Conservation (phyloP, 92 coral and sea anemone genomes). For the Siderastrea radians region DNA sequence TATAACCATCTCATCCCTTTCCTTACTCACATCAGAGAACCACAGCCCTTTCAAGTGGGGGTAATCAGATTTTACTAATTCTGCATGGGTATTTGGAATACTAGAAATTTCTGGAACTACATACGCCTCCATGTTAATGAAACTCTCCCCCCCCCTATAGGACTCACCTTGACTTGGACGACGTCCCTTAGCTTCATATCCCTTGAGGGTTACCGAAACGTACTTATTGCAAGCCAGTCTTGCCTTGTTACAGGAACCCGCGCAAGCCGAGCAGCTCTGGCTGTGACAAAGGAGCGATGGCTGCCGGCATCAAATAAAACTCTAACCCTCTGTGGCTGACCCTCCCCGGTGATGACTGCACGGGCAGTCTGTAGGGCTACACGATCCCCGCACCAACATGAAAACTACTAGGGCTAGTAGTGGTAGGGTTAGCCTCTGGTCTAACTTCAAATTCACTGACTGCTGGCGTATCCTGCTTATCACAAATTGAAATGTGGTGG, state of each 20-base stretch:
- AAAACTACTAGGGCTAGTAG: neutral
- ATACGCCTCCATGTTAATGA: too few relatives aligned
- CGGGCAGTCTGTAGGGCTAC: constrained; percentile 57
- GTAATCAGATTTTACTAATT: neutral
- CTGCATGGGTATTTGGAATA: too few relatives aligned
- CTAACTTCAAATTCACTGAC: too few relatives aligned
- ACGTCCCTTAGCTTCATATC: too few relatives aligned
- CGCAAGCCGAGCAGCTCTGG: constrained; percentile 2
- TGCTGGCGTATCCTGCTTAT: too few relatives aligned
- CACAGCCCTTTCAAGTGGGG: constrained; percentile 49
- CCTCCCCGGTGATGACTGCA: constrained; percentile 1
- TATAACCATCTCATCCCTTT: constrained; percentile 34
- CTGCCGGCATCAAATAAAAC: constrained; percentile 54
- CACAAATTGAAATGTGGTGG: too few relatives aligned
- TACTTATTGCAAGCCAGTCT: constrained; percentile 42
- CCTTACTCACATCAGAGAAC: constrained; percentile 62
- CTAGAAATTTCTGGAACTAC: too few relatives aligned
- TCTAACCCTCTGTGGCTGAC: neutral
- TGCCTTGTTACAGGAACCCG: neutral
- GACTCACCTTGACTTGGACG: too few relatives aligned
- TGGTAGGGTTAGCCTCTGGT: neutral
- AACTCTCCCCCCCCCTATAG: too few relatives aligned
- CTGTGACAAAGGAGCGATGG: constrained; percentile 46
- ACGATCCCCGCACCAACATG: constrained; percentile 40
- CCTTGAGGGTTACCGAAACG: constrained; percentile 17